Evolutionary conservation across 2,113 vertebrate species (phyloP), one percentile per base, ranked within the genome.

Genomic region (Austrofundulus limnaeus): DNA sequence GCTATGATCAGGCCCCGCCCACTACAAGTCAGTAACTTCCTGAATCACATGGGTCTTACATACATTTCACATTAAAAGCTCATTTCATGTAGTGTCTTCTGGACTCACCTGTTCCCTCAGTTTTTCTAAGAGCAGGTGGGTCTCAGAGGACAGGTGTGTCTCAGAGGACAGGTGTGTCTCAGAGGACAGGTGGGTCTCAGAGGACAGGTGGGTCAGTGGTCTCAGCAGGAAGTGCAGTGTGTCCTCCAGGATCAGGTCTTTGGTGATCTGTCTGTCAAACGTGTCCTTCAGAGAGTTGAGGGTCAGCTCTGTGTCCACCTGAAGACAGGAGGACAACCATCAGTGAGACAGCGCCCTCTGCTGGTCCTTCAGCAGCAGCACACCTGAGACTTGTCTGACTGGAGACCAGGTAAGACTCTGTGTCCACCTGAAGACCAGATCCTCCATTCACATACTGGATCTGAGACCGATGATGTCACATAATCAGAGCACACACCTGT

Each of bases 181-280:
- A 2, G 20, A 23, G 41, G 54, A 39, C 46, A 65, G 47, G 38
- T 61, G 48, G 2, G 56, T 66, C 14, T 47, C 34, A 31, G 69
- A 24, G 43, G 58, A 69, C 47, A 73, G 42, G 43, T 90, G 60
- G 4, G 88, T 69, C 21, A 70, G 85, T 48, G 81, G 46, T 28
- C 88, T 58, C 70, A 95, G 86, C 57, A 98, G 90, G 85, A 99
- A 93, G 74, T 78, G 87, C 51, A 98, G 92, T 1, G 90, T 89
- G 66, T 98, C 95, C 85, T 94, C 92, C 78, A 98, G 86, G 76
- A 99, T 76, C 28, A 83, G 80, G 85, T 96, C 92, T 92, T 89
- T 94, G 53, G 89, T 88, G 68, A 88, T 93, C 88, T 94, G 94
- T 85, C 92, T 85, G 42, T 93, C 93, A 80, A 90, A 88, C 20